Evolutionary conservation across 2,113 vertebrate genomes (phyloP).

Genomic region (Felis chaus): DNA sequence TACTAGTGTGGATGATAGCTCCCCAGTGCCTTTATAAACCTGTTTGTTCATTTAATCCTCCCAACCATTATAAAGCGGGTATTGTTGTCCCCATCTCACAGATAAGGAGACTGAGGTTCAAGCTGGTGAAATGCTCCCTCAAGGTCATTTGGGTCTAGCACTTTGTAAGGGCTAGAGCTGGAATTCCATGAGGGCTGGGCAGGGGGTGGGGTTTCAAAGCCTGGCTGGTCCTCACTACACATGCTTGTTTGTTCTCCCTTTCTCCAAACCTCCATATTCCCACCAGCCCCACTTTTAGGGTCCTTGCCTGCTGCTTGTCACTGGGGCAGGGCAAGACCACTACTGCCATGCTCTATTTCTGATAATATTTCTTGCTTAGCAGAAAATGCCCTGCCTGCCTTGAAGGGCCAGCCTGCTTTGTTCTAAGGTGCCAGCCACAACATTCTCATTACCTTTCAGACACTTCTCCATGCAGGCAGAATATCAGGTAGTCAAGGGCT

Average conservation of each 20-base stretch:
- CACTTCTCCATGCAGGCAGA: rapidly evolving
- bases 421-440: background rate
- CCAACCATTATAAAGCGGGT: background rate
- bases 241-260: background rate
- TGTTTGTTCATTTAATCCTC: background rate
- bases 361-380: background rate
- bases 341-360: background rate
- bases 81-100: background rate
- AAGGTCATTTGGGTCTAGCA: background rate
- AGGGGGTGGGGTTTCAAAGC: background rate
- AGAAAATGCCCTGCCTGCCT: background rate
- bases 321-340: background rate
- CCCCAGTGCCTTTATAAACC: background rate
- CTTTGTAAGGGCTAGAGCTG: background rate
- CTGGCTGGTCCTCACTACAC: background rate
- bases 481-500: too few relatives aligned
- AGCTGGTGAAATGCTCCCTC: background rate
- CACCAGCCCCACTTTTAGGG: background rate
- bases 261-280: too few relatives aligned
- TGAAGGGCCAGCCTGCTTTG: background rate
- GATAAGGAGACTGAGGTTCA: background rate
- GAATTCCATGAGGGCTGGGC: background rate
- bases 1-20: rapidly evolving
- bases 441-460: background rate
- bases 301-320: background rate